Evolutionary conservation across 2,797 vertebrate genomes (phyloP).

Genomic region (Gallinago stenura): DNA sequence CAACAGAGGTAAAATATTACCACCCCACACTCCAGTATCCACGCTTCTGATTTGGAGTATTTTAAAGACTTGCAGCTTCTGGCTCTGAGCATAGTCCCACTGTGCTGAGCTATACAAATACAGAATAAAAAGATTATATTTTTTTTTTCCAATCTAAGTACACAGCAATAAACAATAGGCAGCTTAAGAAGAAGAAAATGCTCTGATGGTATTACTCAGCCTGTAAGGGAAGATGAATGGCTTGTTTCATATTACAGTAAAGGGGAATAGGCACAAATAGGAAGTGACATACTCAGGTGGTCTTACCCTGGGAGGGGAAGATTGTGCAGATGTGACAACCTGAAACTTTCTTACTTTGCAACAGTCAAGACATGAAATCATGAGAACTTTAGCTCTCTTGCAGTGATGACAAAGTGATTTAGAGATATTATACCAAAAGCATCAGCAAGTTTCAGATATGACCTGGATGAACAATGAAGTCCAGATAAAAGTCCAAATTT

Average conservation of each 20-base stretch:
- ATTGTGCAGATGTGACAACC: neutral
- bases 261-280: neutral
- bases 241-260: neutral
- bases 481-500: neutral
- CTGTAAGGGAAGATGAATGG: neutral
- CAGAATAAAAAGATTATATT: neutral
- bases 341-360: neutral
- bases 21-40: neutral
- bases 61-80: neutral
- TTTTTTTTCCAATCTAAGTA: neutral
- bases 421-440: neutral
- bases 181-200: neutral
- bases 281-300: neutral
- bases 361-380: neutral
- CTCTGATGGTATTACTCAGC: accelerated
- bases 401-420: neutral
- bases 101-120: neutral
- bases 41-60: neutral
- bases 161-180: neutral
- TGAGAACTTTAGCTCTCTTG: neutral
- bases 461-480: neutral
- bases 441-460: neutral
- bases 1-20: neutral
- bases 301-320: neutral
- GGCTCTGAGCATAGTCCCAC: neutral